Evolutionary conservation across 2,888 invertebrate genomes (phyloP), one percentile per base, ranked within the genome.

Genomic region (Melanchra persicariae): DNA sequence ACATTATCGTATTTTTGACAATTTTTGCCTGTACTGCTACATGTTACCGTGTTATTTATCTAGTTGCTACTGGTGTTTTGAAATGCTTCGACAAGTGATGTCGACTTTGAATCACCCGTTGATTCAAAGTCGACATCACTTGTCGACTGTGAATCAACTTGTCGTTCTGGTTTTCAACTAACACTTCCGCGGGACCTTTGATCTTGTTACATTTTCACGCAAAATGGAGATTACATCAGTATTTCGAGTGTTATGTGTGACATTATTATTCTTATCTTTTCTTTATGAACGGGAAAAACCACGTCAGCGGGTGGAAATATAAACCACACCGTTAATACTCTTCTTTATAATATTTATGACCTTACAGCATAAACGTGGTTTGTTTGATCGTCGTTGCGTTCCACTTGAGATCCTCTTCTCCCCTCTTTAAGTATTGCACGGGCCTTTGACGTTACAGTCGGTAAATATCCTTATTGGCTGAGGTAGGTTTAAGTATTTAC

Each of bases 1-100:
- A 51, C 70, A 54, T 61, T 49, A 60, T 70, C 15, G 24, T 22
- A 37, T 22, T 62, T 79, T 80, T 62, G 58, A 6, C n/a, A 65
- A 58, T 68, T 54, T 37, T 30, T 22, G 5, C 8, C 37, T 45
- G 37, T 22, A 43, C 12, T 58, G 40, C 47, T 9, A 22, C 26
- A 54, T 52, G 45, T 15, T 24, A 70, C n/a, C n/a, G 17, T 52
- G 40, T n/a, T 70, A n/a, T 54, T n/a, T 55, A 30, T 7, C 40
- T 22, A 10, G 37, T 24, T 17, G 62, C 30, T 64, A 49, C 74
- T 22, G 30, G 34, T 60, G n/a, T 37, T 61, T 68, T 19, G 66
- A 58, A 51, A 40, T 22, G 4, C 3, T 58, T 55, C 10, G 15
- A 43, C 26, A 74, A 26, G n/a, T n/a, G 6, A n/a, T 34, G 40